Base-by-base conservation (phyloP, 2,797 vertebrate species). In the Siniperca undulata region DNA sequence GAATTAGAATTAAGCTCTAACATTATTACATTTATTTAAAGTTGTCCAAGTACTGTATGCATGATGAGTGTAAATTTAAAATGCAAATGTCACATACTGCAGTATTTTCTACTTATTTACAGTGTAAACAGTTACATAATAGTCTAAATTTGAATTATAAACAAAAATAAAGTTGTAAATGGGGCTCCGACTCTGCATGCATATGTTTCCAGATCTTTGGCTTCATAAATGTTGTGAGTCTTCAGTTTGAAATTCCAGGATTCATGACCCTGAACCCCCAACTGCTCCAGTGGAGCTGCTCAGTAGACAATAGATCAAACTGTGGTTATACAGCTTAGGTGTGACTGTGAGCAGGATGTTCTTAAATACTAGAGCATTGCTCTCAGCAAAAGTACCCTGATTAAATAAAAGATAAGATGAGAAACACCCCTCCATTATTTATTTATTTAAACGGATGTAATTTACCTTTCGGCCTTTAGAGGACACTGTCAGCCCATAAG, bases 401-500 rank as follows among this genome's bases (percentile, higher is more conserved):
- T 70, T 74, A 40, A 74, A 69, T 68, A 10, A 73, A 62, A 42
- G 42, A 70, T 46, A n/a, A 69, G 27, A 60, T 48, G 20, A 73
- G 40, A 62, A 67, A 40, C 22, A 52, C 17, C 30, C 19, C 17
- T 3, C 6, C 12, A 56, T 67, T 42, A 61, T 73, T 79, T 67
- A 50, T 76, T 69, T 56, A 36, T 69, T 74, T 22, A 38, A 24
- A 22, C 22, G 5, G 50, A 9, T 80, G 90, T 62, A 77, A 60
- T 91, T 85, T 36, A 74, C 0, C 0, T 0, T 2, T 58, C 2
- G n/a, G 81, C 91, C 97, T 70, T 90, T 78, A 92, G 96, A 95
- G 95, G 96, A 92, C 94, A 93, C 94, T 95, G 75, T 87, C 83
- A 88, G 88, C 92, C 89, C 87, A 81, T 2, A 72, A 55, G 22